A percentile compares a stretch with the other conserved stretches of the same genome.
Conservation (phyloP, 1,140 invertebrate genomes). For the Calliphora vicina region DNA sequence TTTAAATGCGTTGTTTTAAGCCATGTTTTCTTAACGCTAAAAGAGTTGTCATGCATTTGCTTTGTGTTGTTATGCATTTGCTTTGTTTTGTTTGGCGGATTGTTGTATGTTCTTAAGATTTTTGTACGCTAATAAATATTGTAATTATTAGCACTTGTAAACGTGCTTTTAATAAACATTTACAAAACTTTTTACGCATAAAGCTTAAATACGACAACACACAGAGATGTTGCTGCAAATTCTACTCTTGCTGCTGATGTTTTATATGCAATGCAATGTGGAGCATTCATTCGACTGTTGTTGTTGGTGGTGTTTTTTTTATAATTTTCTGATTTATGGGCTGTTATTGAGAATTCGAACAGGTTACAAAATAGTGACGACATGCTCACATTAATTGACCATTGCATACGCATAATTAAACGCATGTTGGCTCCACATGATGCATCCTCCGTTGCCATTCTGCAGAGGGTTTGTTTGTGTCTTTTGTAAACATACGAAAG, state of each 20-base stretch:
- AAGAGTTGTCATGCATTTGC: conserved; percentile 15
- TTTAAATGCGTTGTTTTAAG: neutral
- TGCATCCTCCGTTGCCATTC: neutral
- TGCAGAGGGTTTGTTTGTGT: neutral
- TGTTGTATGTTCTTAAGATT: conserved; percentile 14
- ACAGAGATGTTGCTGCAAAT: neutral
- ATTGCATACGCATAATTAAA: conserved; percentile 35
- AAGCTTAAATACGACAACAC: neutral
- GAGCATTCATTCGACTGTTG: neutral
- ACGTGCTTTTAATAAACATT: conserved; percentile 30
- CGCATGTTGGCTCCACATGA: conserved; percentile 31
- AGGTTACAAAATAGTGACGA: conserved; percentile 28
- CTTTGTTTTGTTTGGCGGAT: neutral
- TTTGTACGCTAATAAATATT: conserved; percentile 29
- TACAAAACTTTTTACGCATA: conserved; percentile 9
- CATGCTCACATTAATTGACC: conserved; percentile 33
- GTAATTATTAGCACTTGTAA: conserved; percentile 35
- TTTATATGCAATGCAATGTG: neutral
- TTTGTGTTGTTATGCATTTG: neutral
- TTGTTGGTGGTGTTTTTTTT: neutral
- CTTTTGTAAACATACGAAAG: neutral
- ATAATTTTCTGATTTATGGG: conserved; percentile 26
- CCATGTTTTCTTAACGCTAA: conserved; percentile 29
- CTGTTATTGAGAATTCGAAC: conserved; percentile 5
- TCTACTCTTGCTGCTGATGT: neutral